Conservation (phyloP, 2,888 invertebrate genomes). For the Choreutis nemorana region DNA sequence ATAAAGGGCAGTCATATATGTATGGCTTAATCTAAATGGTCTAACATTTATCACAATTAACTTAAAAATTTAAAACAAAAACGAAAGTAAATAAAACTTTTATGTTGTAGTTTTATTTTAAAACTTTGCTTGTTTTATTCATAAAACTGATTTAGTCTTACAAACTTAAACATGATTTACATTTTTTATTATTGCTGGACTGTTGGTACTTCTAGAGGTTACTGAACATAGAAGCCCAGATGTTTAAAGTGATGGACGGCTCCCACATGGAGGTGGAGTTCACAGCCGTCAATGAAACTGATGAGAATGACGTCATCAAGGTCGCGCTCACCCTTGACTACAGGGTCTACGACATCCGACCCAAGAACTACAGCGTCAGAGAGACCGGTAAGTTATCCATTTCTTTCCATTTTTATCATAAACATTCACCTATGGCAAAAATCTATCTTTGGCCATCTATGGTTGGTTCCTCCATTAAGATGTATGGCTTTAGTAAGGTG, state of each 20-base stretch:
- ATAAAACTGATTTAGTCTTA: conserved; percentile 4
- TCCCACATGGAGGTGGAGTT: conserved; percentile 42
- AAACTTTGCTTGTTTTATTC: conserved; percentile 1
- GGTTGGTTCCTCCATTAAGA: no score
- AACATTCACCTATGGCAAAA: no score
- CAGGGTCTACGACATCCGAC: conserved; percentile 38
- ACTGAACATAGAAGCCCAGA: conserved; percentile 28
- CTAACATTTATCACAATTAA: not conserved
- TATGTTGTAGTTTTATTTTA: no score
- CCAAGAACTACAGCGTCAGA: conserved; percentile 32
- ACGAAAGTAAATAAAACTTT: no score
- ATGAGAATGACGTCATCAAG: conserved; percentile 22
- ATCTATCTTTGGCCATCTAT: no score
- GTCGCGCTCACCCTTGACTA: conserved; percentile 37
- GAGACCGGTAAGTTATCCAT: conserved; percentile 24
- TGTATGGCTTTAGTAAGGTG: no score
- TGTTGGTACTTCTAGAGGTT: conserved; percentile 32
- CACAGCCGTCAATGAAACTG: conserved; percentile 19
- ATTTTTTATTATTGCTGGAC: no score
- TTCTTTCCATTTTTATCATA: conserved; percentile 1
- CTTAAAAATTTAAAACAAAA: no score
- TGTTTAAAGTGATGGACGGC: conserved; percentile 39
- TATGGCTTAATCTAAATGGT: not conserved
- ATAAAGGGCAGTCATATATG: not conserved
- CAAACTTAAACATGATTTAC: not conserved